These are phyloP conservation scores for Carterocephalus palaemon DNA, from an alignment of 2,888 invertebrate genomes.

Conservation along the genomic window DNA sequence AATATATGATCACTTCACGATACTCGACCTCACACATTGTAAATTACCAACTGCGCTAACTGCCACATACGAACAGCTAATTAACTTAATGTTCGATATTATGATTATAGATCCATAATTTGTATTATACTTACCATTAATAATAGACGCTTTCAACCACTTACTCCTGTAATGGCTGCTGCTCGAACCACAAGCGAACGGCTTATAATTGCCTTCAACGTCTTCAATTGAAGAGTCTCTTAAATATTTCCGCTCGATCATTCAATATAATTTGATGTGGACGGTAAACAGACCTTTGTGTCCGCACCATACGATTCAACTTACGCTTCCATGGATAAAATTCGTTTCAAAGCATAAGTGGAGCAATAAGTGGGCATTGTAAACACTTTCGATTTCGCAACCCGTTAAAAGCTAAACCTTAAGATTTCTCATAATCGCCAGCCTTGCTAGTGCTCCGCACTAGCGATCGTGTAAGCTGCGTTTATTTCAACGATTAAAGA, in stretches of 20 bases:
- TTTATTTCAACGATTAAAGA: conserved; percentile 21
- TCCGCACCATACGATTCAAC: too few relatives aligned
- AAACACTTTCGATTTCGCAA: conserved; percentile 19
- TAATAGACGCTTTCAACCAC: conserved; percentile 34
- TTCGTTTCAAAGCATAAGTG: conserved; percentile 1
- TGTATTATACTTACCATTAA: conserved; percentile 34
- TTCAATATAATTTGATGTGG: conserved; percentile 41
- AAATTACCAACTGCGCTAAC: not conserved
- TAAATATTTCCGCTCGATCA: conserved; percentile 46
- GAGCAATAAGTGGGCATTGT: conserved; percentile 8
- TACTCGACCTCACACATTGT: not conserved
- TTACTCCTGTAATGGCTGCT: conserved; percentile 25
- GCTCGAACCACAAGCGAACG: conserved; percentile 38
- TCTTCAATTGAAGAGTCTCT: conserved; percentile 34
- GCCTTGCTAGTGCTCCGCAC: conserved; percentile 14
- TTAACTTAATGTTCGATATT: conserved; percentile 34
- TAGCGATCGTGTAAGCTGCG: conserved; percentile 22
- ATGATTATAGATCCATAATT: conserved; percentile 37
- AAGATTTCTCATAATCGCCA: conserved; percentile 21
- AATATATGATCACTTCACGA: too few relatives aligned
- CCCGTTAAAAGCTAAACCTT: conserved; percentile 13
- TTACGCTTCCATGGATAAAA: too few relatives aligned
- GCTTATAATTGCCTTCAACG: conserved; percentile 35
- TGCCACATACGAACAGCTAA: conserved; percentile 22
- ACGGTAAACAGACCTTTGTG: conserved; percentile 31